Conservation (phyloP, 2,888 invertebrate species). For the Auanema sp. region DNA sequence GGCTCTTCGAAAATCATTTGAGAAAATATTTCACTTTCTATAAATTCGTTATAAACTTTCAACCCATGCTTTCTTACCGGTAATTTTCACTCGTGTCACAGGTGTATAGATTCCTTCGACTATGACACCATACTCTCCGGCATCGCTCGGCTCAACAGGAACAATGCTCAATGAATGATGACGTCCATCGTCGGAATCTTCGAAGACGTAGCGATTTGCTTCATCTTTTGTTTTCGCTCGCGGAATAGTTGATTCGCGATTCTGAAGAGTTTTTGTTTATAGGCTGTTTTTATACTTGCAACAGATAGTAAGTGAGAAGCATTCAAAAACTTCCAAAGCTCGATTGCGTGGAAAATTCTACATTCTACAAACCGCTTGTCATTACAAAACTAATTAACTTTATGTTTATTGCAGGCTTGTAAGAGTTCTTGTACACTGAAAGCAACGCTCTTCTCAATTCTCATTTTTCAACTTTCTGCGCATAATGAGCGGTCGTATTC, state of each 20-base stretch:
- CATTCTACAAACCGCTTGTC: too few relatives aligned
- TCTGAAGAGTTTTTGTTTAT: neutral
- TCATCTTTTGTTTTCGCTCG: neutral
- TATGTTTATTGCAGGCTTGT: too few relatives aligned
- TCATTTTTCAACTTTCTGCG: too few relatives aligned
- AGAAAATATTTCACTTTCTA: constrained; percentile 36
- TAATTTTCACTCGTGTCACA: constrained; percentile 49
- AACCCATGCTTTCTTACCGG: constrained; percentile 27
- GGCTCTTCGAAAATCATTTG: constrained; percentile 45
- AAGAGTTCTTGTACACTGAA: too few relatives aligned
- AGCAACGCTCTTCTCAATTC: too few relatives aligned
- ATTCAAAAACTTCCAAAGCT: too few relatives aligned
- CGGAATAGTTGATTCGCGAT: neutral
- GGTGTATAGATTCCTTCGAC: constrained; percentile 47
- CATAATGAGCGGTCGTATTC: too few relatives aligned
- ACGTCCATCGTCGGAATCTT: constrained; percentile 24
- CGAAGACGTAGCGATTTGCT: constrained; percentile 5
- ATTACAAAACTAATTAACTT: too few relatives aligned
- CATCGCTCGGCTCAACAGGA: constrained; percentile 39
- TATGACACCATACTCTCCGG: constrained; percentile 46
- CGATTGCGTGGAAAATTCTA: too few relatives aligned
- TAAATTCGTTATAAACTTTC: constrained; percentile 1
- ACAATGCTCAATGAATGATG: constrained; percentile 48
- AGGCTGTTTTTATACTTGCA: too few relatives aligned
- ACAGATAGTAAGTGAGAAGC: too few relatives aligned